Evolutionary conservation across 2,888 invertebrate genomes (phyloP), one percentile per base, ranked within the genome.

Genomic region (Synergus laeviventris): DNA sequence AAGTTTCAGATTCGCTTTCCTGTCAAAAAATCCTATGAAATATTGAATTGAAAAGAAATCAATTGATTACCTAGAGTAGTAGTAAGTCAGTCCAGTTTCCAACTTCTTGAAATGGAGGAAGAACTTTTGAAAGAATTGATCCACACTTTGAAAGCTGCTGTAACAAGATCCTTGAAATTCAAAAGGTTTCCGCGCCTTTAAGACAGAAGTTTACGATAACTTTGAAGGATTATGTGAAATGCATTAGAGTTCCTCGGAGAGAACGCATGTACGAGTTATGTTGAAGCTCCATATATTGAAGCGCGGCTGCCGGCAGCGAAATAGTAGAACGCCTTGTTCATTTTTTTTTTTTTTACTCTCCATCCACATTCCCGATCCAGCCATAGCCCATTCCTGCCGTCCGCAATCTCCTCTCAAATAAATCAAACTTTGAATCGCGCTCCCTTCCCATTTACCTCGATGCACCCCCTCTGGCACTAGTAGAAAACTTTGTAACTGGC

Each of bases 381-480:
- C 77, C 77, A 78, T 74, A 78, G 78, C 82, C 78, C 81, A 81
- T 74, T 83, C 84, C 79, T 85, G 86, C 86, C 87, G 81, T 83
- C 82, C 87, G 85, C 88, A 90, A 90, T 90, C 89, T 89, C 84
- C 87, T 87, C 88, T 87, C 88, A 90, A 90, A 90, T 89, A 90
- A 90, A 90, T 90, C 90, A 89, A 90, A 89, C 90, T 90, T 88
- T 87, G 87, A 89, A 90, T 90, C 88, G 86, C 84, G 80, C 84
- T 79, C 78, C 78, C 66, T 74, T 73, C 74, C 42, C 76, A 64
- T 42, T 49, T 79, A 77, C 79, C 81, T 80, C 76, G 62, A 75
- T 75, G 24, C 76, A 76, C 81, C 76, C 78, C 78, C 79, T 76
- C 79, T 79, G 74, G 78, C 75, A 77, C 81, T 80, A 82, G 84